Percentiles rank a stretch among this genome's conserved stretches.
These are phyloP conservation scores for Selenia dentaria DNA, from an alignment of 2,888 invertebrate genomes.

Conservation along the genomic window DNA sequence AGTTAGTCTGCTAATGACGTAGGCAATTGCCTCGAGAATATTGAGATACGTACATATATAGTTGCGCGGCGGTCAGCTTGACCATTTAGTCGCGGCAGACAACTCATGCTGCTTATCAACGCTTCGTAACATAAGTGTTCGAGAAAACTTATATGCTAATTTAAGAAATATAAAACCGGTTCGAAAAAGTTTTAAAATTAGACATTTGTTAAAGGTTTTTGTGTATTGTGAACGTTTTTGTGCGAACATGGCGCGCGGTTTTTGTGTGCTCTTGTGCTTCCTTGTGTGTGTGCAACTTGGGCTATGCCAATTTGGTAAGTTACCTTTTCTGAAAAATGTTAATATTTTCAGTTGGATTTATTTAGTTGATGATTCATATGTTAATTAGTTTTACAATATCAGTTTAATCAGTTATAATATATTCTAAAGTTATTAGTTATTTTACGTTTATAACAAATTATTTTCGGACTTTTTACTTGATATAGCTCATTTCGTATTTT, in stretches of 20 bases:
- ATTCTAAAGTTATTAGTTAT: too few relatives aligned
- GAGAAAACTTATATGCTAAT: slow-evolving; percentile 7
- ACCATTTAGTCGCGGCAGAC: slow-evolving; percentile 10
- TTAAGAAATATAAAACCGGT: slow-evolving; percentile 3
- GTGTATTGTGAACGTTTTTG: slow-evolving; percentile 20
- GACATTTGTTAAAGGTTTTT: slow-evolving; percentile 6
- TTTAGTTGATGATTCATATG: too few relatives aligned
- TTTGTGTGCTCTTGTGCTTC: slow-evolving; percentile 49
- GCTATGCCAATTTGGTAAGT: slow-evolving; percentile 65
- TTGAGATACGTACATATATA: slow-evolving; percentile 26
- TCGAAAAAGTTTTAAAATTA: neutral
- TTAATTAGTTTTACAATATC: too few relatives aligned
- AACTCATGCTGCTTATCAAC: neutral
- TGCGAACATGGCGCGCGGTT: slow-evolving; percentile 41
- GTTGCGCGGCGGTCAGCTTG: slow-evolving; percentile 24
- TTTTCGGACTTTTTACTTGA: too few relatives aligned
- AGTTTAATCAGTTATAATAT: too few relatives aligned
- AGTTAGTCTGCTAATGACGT: slow-evolving; percentile 13
- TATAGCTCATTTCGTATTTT: too few relatives aligned
- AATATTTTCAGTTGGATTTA: too few relatives aligned
- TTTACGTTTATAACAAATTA: too few relatives aligned
- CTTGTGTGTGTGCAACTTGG: slow-evolving; percentile 53
- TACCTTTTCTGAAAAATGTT: too few relatives aligned
- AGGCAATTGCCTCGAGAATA: slow-evolving; percentile 24
- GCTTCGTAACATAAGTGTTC: slow-evolving; percentile 1